These are phyloP conservation scores for Nibea coibor DNA, from an alignment of 2,113 vertebrate genomes.

Conservation along the genomic window DNA sequence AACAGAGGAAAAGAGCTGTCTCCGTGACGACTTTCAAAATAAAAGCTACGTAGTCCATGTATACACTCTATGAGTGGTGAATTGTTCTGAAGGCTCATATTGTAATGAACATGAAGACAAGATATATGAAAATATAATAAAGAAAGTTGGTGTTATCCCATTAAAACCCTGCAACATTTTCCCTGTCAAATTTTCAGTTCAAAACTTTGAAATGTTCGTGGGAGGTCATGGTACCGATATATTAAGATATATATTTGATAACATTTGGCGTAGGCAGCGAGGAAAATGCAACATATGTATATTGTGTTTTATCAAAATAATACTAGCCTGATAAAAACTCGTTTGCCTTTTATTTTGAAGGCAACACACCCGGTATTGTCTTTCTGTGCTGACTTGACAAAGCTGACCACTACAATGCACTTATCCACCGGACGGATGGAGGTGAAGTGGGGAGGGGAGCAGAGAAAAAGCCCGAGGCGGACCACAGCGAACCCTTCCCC, in stretches of 20 bases:
- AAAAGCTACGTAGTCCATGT: not conserved
- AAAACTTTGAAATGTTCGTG: not conserved
- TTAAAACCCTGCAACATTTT: no score
- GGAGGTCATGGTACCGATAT: no score
- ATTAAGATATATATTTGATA: not conserved
- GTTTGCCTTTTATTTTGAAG: constrained; percentile 43
- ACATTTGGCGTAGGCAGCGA: not conserved
- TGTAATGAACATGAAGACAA: not conserved
- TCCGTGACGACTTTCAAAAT: constrained; percentile 56
- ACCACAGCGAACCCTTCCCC: constrained; percentile 6
- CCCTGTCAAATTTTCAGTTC: not conserved
- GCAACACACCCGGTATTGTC: not conserved
- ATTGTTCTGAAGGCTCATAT: not conserved
- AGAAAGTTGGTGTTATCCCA: not conserved
- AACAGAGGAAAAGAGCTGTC: not conserved
- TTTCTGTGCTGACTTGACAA: constrained; percentile 2
- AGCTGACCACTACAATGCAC: not conserved
- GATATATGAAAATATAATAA: not conserved
- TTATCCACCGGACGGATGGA: constrained; percentile 30
- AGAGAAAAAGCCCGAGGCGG: constrained; percentile 8
- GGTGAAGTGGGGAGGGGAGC: constrained; percentile 25
- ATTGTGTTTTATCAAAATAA: not conserved
- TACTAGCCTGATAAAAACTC: not conserved
- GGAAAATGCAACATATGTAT: not conserved
- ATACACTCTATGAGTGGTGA: no score